A percentile compares a stretch with the other conserved stretches of the same genome.
These are phyloP conservation scores for Echinarachnius parma DNA, from an alignment of 53 echinoderm and acorn worm species.

Conservation along the genomic window DNA sequence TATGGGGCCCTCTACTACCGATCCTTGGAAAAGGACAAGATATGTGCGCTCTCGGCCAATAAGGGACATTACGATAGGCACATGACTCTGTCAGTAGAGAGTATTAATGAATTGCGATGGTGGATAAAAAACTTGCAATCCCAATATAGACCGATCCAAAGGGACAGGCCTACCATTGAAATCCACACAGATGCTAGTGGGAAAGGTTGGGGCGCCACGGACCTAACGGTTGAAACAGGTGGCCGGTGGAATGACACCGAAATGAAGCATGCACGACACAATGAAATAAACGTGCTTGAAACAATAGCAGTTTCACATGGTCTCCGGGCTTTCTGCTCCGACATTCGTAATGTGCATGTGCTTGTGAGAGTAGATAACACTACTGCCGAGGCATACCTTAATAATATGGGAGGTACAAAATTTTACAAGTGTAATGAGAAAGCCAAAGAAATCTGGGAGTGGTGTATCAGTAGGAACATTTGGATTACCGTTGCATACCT, in stretches of 20 bases:
- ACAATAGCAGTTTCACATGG: conserved; percentile 5
- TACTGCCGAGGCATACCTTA: conserved; percentile 51
- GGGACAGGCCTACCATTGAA: not conserved
- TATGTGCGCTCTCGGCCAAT: conserved; percentile 15
- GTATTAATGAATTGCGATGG: conserved; percentile 4
- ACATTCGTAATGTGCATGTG: conserved; percentile 12
- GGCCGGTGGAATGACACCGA: conserved; percentile 8
- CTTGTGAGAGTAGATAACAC: conserved; percentile 37
- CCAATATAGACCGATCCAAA: not conserved
- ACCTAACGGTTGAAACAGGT: not conserved
- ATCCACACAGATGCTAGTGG: conserved; percentile 14
- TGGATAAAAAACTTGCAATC: conserved; percentile 30
- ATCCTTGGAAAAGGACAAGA: conserved; percentile 40
- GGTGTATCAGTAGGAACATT: conserved; percentile 44
- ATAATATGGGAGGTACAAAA: conserved; percentile 46
- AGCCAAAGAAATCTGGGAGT: conserved; percentile 46
- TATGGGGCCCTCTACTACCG: conserved; percentile 39
- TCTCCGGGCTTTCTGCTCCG: conserved; percentile 21
- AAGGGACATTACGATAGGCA: conserved; percentile 52
- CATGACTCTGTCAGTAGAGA: conserved; percentile 28
- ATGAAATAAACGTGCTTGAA: conserved; percentile 42
- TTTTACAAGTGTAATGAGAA: conserved; percentile 37
- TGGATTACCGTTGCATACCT: conserved; percentile 45
- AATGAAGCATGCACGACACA: not conserved
- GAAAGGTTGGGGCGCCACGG: conserved; percentile 18